Evolutionary conservation across 2,113 vertebrate genomes (phyloP).

Genomic region (Rallus limicola): DNA sequence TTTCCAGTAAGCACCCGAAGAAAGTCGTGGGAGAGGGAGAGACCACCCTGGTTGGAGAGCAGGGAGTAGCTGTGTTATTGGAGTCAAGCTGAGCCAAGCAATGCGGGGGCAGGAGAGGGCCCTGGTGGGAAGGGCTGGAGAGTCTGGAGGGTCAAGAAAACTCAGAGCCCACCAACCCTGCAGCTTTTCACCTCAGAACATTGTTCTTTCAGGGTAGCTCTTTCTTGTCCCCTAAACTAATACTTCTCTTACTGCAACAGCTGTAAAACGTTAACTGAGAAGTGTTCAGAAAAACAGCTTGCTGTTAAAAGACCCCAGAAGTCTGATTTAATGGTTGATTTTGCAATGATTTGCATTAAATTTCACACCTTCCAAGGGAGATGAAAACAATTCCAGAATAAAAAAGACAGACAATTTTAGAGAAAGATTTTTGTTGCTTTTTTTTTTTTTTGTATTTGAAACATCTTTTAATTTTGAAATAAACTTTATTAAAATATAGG

Average conservation of each 20-base stretch:
- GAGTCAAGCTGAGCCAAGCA: fast-evolving
- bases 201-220: not conserved
- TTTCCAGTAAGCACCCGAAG: not conserved
- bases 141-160: too few species aligned
- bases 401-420: not conserved
- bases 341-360: not conserved
- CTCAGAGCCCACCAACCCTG: too few species aligned
- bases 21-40: not conserved
- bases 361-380: not conserved
- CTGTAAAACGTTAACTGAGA: not conserved
- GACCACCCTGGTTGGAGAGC: not conserved
- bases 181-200: not conserved
- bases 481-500: not conserved
- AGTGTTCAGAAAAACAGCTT: not conserved
- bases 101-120: too few species aligned
- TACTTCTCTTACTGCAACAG: not conserved
- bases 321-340: not conserved
- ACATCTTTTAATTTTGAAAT: not conserved
- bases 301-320: not conserved
- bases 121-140: too few species aligned
- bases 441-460: not conserved
- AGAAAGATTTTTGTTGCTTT: not conserved
- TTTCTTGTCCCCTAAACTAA: not conserved
- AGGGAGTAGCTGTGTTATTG: not conserved
- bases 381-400: not conserved